Percentiles rank a stretch among this genome's conserved stretches.
Conservation (phyloP, 2,888 invertebrate genomes). For the Fissipunctia ypsillon region DNA sequence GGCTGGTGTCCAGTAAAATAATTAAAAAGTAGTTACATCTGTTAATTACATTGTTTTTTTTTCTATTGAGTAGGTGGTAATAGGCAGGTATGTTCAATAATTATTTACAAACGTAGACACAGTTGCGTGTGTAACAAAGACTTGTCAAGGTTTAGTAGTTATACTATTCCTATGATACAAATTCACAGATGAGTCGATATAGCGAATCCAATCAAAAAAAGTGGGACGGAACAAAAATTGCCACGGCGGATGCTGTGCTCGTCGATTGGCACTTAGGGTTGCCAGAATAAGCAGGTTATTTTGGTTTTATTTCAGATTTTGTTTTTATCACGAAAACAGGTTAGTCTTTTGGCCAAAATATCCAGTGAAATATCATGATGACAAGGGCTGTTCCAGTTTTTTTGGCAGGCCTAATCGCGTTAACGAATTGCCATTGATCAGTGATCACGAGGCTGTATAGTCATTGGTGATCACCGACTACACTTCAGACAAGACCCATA, state of each 20-base stretch:
- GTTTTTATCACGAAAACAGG: background rate
- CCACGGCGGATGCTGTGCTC: constrained; percentile 69
- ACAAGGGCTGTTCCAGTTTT: background rate
- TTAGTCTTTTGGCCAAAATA: background rate
- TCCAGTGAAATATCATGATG: background rate
- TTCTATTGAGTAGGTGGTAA: background rate
- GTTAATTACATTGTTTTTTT: background rate
- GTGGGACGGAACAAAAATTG: constrained; percentile 63
- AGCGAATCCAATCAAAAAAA: constrained; percentile 60
- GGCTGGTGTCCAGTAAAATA: background rate
- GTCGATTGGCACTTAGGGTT: constrained; percentile 34
- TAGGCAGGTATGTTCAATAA: background rate
- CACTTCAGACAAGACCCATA: background rate
- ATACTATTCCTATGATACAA: constrained; percentile 11
- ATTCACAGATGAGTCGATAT: constrained; percentile 46
- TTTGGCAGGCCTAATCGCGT: background rate
- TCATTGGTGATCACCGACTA: background rate
- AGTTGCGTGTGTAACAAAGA: constrained; percentile 1
- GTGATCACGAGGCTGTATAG: too few relatives aligned
- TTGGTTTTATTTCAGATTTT: background rate
- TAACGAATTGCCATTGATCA: background rate
- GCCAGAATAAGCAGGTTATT: constrained; percentile 2
- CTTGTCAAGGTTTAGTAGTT: constrained; percentile 14
- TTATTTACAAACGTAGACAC: background rate
- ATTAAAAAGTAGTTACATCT: background rate